Evolutionary conservation across 2,113 vertebrate genomes (phyloP).

Genomic region (Oncorhynchus gorbuscha): DNA sequence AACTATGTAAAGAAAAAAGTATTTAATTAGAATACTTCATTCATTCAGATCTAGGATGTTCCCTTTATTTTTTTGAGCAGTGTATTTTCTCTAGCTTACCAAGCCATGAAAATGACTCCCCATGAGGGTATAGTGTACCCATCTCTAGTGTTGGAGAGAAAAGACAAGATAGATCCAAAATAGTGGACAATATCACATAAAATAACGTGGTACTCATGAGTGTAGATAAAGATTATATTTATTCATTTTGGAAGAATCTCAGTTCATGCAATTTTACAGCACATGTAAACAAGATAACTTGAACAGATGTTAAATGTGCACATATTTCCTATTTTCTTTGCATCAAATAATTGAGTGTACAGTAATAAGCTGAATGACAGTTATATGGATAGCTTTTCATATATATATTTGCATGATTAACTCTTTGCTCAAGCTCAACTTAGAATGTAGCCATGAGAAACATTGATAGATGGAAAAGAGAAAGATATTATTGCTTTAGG

Average conservation of each 20-base stretch:
- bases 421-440: constrained; percentile 1
- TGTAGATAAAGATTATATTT: constrained; percentile 47
- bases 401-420: not conserved
- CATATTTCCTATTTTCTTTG: constrained; percentile 5
- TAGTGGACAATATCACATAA: too few relatives aligned
- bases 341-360: constrained; percentile 31
- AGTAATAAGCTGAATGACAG: constrained; percentile 12
- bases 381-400: not conserved
- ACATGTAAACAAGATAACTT: constrained; percentile 50
- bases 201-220: not conserved
- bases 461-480: constrained; percentile 15
- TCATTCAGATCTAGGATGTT: too few relatives aligned
- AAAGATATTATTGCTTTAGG: constrained; percentile 36
- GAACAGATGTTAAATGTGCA: constrained; percentile 33
- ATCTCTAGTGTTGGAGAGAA: not conserved
- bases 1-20: too few relatives aligned
- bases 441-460: constrained; percentile 2
- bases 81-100: too few relatives aligned
- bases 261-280: constrained; percentile 44
- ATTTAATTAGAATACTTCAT: too few relatives aligned
- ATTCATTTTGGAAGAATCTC: constrained; percentile 39
- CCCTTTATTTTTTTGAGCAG: too few relatives aligned
- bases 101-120: too few relatives aligned
- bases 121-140: too few relatives aligned
- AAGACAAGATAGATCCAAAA: not conserved